Conservation (phyloP, 2,113 vertebrate species). For the Sorex fumeus region DNA sequence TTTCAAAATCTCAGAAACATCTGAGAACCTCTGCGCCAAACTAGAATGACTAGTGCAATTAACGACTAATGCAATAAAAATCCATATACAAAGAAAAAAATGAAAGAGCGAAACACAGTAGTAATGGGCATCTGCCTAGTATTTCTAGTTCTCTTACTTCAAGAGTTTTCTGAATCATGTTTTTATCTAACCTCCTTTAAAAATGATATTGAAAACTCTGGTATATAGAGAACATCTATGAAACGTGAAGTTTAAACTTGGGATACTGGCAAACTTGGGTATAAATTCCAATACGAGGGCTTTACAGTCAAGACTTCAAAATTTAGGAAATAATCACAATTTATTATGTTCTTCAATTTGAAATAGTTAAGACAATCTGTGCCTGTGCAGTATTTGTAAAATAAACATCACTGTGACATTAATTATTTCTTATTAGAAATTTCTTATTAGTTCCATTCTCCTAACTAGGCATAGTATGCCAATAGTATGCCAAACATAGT, state of each 20-base stretch:
- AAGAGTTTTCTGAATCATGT: not conserved
- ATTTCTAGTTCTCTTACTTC: not conserved
- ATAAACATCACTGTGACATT: not conserved
- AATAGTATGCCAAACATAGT: not conserved
- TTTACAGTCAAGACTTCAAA: constrained; percentile 18
- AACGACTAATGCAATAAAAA: too few species aligned
- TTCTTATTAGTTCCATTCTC: not conserved
- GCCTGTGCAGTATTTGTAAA: not conserved
- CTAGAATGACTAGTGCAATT: not conserved
- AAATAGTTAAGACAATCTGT: not conserved
- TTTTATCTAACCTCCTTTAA: not conserved
- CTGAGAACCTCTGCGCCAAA: not conserved
- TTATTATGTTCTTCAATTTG: not conserved
- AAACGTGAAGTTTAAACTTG: not conserved
- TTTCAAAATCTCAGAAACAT: not conserved
- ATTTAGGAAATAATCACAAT: not conserved
- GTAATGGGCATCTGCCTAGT: not conserved
- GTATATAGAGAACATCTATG: not conserved
- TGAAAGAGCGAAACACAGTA: not conserved
- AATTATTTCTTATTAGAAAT: not conserved
- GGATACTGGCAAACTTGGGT: not conserved
- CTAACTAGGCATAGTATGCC: not conserved
- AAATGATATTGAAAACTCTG: not conserved
- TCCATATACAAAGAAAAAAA: not conserved
- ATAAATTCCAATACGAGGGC: not conserved